Evolutionary conservation across 2,797 vertebrate genomes (phyloP), one percentile per base, ranked within the genome.

Genomic region (Xerus rutilus): DNA sequence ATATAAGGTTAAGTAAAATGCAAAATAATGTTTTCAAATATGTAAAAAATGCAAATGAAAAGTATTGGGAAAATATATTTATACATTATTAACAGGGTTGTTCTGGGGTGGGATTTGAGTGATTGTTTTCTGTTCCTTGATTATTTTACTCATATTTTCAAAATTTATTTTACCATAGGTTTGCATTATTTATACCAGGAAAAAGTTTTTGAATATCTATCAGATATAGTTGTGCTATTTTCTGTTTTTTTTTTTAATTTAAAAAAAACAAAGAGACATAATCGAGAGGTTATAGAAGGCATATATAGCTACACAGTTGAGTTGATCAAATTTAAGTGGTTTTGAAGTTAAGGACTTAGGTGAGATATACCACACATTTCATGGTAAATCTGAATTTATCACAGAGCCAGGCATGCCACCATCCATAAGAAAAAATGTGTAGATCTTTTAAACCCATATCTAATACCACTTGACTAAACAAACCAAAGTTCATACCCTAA

Each of bases 11-110:
- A 65, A 76, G 9, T 64, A n/a, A 39, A 89, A 90, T n/a, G 3
- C 5, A 65, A 89, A 91, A 47, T n/a, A 70, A 45, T 18, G 20
- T 64, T 81, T 62, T 86, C 8, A 43, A 81, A 20, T 82, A 47
- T 54, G 28, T 72, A 77, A 72, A 91, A 91, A 67, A 23, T 70
- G 30, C 8, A 52, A 94, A 93, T 35, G 11, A 77, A 85, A 89
- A 89, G 49, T 81, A 28, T 21, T 67, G 14, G 20, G 45, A 74
- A 39, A 17, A 20, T n/a, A 30, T 30, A 64, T 84, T 84, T 52
- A 14, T 52, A 4, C 49, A 9, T 89, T 91, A 64, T 70, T 73
- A 92, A 47, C 12, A 47, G 20, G 64, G 15, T 65, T 93, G 25
- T n/a, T 52, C 0, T 6, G 12, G 12, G 43, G 28, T 90, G 32